phyloP scores from a whole-genome alignment of 2,888 invertebrate genomes.

The Abscondita cerata region DNA sequence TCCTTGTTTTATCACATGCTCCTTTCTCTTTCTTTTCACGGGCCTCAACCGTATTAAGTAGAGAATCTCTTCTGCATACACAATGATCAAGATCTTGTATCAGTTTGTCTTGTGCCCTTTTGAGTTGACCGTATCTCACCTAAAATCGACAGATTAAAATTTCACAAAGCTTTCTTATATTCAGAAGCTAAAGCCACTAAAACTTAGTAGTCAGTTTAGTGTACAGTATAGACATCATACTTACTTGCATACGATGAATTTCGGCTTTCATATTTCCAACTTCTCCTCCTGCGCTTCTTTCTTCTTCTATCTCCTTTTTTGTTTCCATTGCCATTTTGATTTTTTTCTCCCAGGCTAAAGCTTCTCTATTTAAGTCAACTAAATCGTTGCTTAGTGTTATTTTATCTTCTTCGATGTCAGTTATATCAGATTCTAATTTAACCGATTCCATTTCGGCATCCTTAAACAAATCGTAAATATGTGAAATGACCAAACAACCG shows the following conservation, averaged over 20 bases:
- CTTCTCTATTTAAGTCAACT: slow-evolving; percentile 69
- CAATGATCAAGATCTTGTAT: slow-evolving; percentile 71
- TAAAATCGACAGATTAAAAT: slow-evolving; percentile 34
- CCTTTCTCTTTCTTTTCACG: slow-evolving; percentile 60
- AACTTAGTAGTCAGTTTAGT: neutral
- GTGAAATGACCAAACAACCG: too few relatives aligned
- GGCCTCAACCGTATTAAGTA: slow-evolving; percentile 65
- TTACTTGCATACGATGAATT: slow-evolving; percentile 84
- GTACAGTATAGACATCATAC: slow-evolving; percentile 17
- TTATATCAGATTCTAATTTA: slow-evolving; percentile 71
- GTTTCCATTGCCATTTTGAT: slow-evolving; percentile 75
- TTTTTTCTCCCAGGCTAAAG: slow-evolving; percentile 83
- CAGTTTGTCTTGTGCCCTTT: slow-evolving; percentile 65
- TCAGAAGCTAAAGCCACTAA: too few relatives aligned
- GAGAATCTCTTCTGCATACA: slow-evolving; percentile 68
- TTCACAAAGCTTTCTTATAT: neutral
- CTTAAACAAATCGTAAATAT: slow-evolving; percentile 53
- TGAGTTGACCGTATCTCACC: slow-evolving; percentile 61
- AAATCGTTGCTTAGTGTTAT: slow-evolving; percentile 68
- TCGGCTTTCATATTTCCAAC: slow-evolving; percentile 78
- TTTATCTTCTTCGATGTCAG: slow-evolving; percentile 71
- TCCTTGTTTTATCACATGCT: slow-evolving; percentile 57
- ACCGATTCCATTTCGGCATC: slow-evolving; percentile 73
- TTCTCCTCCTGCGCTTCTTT: slow-evolving; percentile 72
- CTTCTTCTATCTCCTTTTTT: slow-evolving; percentile 70